Base-by-base conservation (phyloP, 2,888 invertebrate species). In the Protonemura montana region DNA sequence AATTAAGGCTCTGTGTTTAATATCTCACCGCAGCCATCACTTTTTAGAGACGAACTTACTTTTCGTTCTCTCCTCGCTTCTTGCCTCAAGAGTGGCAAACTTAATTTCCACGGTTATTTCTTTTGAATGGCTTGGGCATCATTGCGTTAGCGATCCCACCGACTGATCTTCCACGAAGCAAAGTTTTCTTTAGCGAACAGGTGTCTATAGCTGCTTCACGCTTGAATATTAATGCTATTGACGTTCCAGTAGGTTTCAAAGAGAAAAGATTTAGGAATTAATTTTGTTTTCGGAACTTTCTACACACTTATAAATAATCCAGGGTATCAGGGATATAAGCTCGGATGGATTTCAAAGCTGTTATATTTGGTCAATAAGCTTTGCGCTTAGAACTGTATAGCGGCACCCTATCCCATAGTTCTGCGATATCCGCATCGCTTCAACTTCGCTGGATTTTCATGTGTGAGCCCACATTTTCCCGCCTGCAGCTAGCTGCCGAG, bases 171-270 rank as follows among this genome's bases (percentile, higher is more conserved):
- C 78, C 26, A 78, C 78, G 78, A 78, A 26, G 21, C 26, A 25
- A 82, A 82, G 41, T 82, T 82, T n/a, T 82, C 42, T 41, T 26
- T 42, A 21, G 41, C 42, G 27, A 84, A 84, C 84, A 84, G 84
- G 84, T 84, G 84, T 84, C 59, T 84, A 35, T 35, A 27, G 26
- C 76, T 5, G 42, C 84, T 76, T 30, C 35, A 82, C 30, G 82
- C 84, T 76, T 84, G 84, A 59, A 84, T 84, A 59, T 84, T 84
- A 84, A 84, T 84, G 84, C 29, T 59, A 84, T 27, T 84, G 84
- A 84, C 84, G 84, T 59, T 76, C 16, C 42, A 82, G 16, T 27
- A 84, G 84, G 59, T 59, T 84, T 76, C 28, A 84, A 84, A 59
- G 59, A 84, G 76, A 84, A 76, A 83, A 76, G 76, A 59, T 84